Base-by-base conservation (phyloP, 2,113 vertebrate species). In the Malaclemys terrapin region DNA sequence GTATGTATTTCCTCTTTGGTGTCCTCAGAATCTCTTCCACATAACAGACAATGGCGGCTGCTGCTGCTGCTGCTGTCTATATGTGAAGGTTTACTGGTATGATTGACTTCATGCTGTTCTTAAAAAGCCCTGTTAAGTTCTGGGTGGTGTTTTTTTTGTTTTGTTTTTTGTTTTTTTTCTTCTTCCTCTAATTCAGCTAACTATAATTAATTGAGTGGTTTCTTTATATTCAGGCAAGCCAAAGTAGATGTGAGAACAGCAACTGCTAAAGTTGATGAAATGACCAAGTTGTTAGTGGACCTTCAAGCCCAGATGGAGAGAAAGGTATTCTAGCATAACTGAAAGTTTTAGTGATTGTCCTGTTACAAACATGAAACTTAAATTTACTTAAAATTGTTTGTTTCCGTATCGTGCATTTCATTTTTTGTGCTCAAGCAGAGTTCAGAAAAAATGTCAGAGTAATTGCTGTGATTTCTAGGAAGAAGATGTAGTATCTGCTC, bases 221-320 rank as follows among this genome's bases (percentile, higher is more conserved):
- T 96, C 25, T 97, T 90, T 69, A 27, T 62, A 14, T 96, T 84
- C 72, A 99, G 99, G 92, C 98, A 99, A 97, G 91, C 99, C 80
- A 99, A 99, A 97, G 92, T 96, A 94, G 98, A 99, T 82, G 95
- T 98, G 86, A 98, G 98, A 96, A 97, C 96, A 29, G 98, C 99
- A 95, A 98, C 97, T 49, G 95, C 97, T 47, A 99, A 99, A 95
- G 98, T 99, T 93, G 99, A 99, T 84, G 99, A 99, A 97, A 98
- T 99, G 98, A 98, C 97, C 69, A 98, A 96, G 88, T 65, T 99
- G 83, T 90, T 98, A 53, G 98, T 99, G 96, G 98, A 91, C 59
- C 93, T 99, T 92, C 98, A 99, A 95, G 98, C 96, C n/a, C 98
- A 99, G 24, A 91, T 99, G 91, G 98, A 99, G 83, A 99, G 98